phyloP scores from a whole-genome alignment of 2,113 vertebrate species.

The Muntiacus muntjak region DNA sequence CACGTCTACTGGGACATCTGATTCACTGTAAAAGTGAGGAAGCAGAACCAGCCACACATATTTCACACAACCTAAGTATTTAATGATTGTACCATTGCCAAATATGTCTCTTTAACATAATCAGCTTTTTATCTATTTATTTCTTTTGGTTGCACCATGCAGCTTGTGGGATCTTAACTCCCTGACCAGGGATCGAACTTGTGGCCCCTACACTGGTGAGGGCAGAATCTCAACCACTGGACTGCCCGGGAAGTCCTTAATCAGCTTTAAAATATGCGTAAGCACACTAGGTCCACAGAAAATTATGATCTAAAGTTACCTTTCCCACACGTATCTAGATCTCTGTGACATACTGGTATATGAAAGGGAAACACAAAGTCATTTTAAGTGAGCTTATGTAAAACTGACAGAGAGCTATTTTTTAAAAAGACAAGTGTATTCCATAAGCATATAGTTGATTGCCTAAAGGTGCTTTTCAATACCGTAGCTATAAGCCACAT shows the following conservation, averaged over 20 bases:
- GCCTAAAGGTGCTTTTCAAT: background rate
- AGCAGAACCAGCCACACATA: slow-evolving; percentile 17
- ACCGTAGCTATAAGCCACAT: background rate
- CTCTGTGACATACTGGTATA: background rate
- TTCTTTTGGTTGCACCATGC: background rate
- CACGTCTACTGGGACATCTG: slow-evolving; percentile 90
- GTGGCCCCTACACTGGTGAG: background rate
- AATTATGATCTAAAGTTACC: background rate
- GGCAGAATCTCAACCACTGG: background rate
- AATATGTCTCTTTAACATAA: background rate
- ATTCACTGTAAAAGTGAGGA: slow-evolving; percentile 82
- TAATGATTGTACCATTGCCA: slow-evolving; percentile 8
- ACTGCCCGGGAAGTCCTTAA: background rate
- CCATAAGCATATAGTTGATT: background rate
- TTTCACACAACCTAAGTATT: background rate
- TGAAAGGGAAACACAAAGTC: background rate
- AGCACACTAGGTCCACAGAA: background rate
- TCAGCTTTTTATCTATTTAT: background rate
- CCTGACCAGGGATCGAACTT: background rate
- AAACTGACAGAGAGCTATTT: slow-evolving; percentile 3
- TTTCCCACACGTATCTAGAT: background rate
- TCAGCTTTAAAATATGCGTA: slow-evolving; percentile 3
- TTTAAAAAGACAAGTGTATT: slow-evolving; percentile 4
- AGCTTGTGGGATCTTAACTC: background rate
- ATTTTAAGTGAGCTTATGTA: slow-evolving; percentile 11